A percentile compares a stretch with the other conserved stretches of the same genome.
Conservation (phyloP, 2,113 vertebrate species). For the Chaetodon trifascialis region DNA sequence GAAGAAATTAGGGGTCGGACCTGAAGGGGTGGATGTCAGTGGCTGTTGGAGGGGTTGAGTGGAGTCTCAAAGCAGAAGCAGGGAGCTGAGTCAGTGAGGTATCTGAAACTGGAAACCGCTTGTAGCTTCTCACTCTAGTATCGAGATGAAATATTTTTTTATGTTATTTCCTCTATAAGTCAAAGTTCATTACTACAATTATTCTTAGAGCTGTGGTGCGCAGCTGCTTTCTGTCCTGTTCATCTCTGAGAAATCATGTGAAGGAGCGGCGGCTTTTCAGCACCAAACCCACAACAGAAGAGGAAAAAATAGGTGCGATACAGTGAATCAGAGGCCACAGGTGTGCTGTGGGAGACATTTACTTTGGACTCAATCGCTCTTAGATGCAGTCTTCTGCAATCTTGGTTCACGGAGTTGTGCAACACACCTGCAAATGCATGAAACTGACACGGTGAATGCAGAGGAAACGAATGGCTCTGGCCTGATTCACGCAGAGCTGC, state of each 20-base stretch:
- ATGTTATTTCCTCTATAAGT: not conserved
- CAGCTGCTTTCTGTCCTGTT: not conserved
- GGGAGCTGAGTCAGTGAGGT: too few species aligned
- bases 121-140: too few species aligned
- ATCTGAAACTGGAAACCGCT: too few species aligned
- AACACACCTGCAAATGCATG: conserved; percentile 45
- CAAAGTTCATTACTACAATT: too few species aligned
- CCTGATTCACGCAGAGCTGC: conserved; percentile 47
- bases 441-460: not conserved
- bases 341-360: conserved; percentile 18
- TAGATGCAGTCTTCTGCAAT: not conserved
- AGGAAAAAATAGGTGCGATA: not conserved
- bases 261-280: not conserved
- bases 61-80: not conserved
- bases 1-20: too few species aligned
- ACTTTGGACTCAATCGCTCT: conserved; percentile 34
- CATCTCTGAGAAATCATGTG: not conserved
- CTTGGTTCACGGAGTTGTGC: conserved; percentile 13
- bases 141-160: too few species aligned
- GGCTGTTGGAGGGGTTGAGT: too few species aligned
- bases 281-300: not conserved
- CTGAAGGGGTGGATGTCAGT: too few species aligned
- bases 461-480: conserved; percentile 49
- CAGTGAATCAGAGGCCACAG: conserved; percentile 21
- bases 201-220: not conserved